These are phyloP conservation scores for Dipodomys merriami DNA, from an alignment of 2,113 vertebrate species.

Conservation along the genomic window DNA sequence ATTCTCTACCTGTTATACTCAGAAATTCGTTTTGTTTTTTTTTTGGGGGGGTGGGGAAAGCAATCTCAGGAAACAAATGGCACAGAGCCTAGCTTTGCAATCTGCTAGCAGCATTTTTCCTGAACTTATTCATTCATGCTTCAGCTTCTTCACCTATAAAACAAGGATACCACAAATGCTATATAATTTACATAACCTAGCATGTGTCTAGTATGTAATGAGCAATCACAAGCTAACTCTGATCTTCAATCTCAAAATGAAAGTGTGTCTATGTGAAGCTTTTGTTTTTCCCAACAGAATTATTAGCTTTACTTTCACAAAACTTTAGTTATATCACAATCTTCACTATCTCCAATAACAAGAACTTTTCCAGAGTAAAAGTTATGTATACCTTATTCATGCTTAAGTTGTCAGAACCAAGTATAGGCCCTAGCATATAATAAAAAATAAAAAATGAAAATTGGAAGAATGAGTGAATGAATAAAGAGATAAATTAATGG, in stretches of 20 bases:
- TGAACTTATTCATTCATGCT: background rate
- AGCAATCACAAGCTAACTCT: background rate
- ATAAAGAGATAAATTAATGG: slow-evolving; percentile 3
- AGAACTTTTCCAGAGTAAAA: slow-evolving; percentile 40
- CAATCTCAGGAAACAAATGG: slow-evolving; percentile 13
- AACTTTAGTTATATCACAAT: background rate
- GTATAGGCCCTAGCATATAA: background rate
- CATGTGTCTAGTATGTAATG: background rate
- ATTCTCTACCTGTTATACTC: background rate
- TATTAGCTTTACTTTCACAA: slow-evolving; percentile 22
- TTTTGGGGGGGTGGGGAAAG: background rate
- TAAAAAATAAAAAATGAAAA: background rate
- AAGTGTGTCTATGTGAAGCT: background rate
- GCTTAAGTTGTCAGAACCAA: background rate
- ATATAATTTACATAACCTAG: background rate
- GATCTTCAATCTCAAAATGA: slow-evolving; percentile 8
- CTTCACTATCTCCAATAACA: background rate
- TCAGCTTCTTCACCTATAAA: slow-evolving; percentile 29
- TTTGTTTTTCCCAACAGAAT: background rate
- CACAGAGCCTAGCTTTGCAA: background rate
- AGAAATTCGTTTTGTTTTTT: slow-evolving; percentile 14
- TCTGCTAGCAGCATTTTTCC: background rate
- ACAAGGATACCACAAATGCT: background rate
- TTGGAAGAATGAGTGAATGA: background rate
- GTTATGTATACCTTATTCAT: background rate